Conservation (phyloP, 2,888 invertebrate genomes). For the Tenodera sinensis region DNA sequence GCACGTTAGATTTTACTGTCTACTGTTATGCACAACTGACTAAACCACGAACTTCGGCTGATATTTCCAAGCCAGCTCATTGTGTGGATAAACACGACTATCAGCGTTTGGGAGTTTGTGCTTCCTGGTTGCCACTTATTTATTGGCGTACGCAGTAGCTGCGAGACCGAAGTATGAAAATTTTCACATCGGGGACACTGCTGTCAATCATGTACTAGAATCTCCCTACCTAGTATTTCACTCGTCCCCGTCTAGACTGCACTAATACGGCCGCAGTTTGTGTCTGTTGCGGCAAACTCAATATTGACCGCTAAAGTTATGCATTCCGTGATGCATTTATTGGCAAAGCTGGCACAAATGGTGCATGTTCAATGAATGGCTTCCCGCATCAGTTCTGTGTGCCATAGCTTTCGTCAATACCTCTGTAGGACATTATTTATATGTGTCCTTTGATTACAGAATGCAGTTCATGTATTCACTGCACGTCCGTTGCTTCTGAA, state of each 20-base stretch:
- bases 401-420: background rate
- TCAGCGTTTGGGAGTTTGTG: background rate
- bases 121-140: background rate
- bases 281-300: background rate
- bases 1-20: too few relatives aligned
- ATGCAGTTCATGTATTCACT: background rate
- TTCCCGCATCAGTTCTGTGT: background rate
- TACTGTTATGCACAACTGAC: too few relatives aligned
- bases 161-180: background rate
- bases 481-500: background rate
- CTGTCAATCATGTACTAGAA: background rate
- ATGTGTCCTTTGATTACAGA: background rate
- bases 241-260: background rate
- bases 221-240: background rate
- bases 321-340: background rate
- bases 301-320: constrained; percentile 2
- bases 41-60: too few relatives aligned
- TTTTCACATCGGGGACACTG: background rate
- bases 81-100: background rate
- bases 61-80: too few relatives aligned
- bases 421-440: background rate
- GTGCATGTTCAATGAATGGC: background rate
- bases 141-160: background rate
- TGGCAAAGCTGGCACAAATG: constrained; percentile 4
- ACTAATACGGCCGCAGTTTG: background rate